phyloP scores from a whole-genome alignment of 2,888 invertebrate genomes.

The Hirtodrosophila histrioides region DNA sequence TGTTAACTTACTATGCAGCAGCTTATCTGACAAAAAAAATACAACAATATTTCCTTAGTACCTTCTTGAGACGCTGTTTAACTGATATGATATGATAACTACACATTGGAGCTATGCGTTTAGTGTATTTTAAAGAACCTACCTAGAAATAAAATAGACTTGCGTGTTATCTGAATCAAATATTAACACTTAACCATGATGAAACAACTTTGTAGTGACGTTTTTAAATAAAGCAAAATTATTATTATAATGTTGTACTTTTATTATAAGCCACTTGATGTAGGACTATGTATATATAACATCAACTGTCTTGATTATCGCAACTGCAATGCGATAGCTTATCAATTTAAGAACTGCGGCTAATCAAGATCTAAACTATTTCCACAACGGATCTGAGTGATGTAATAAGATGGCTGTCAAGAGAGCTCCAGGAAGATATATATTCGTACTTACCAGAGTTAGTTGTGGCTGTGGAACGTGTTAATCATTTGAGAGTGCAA shows the following conservation, averaged over 20 bases:
- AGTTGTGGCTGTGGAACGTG: slow-evolving; percentile 24
- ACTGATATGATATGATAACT: slow-evolving; percentile 43
- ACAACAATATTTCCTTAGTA: slow-evolving; percentile 74
- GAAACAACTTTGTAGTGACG: slow-evolving; percentile 81
- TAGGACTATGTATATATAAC: too few relatives aligned
- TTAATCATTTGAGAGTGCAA: slow-evolving; percentile 51
- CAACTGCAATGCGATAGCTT: slow-evolving; percentile 7
- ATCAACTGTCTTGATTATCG: background rate
- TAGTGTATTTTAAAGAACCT: slow-evolving; percentile 65
- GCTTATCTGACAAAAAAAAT: slow-evolving; percentile 29
- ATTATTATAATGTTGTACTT: slow-evolving; percentile 54
- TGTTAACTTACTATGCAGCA: slow-evolving; percentile 39
- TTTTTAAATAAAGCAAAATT: slow-evolving; percentile 80
- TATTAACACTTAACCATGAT: slow-evolving; percentile 69
- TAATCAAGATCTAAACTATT: too few relatives aligned
- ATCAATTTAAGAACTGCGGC: too few relatives aligned
- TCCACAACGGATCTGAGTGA: too few relatives aligned
- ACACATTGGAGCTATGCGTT: slow-evolving; percentile 60
- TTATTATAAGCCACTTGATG: slow-evolving; percentile 15
- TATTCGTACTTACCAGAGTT: slow-evolving; percentile 26
- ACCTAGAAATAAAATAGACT: slow-evolving; percentile 51
- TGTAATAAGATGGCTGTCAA: background rate
- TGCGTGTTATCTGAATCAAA: slow-evolving; percentile 73
- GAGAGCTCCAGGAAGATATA: background rate
- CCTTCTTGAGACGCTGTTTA: slow-evolving; percentile 62